These are phyloP conservation scores for Chrysomela aeneicollis DNA, from an alignment of 2,888 invertebrate genomes.

Conservation along the genomic window DNA sequence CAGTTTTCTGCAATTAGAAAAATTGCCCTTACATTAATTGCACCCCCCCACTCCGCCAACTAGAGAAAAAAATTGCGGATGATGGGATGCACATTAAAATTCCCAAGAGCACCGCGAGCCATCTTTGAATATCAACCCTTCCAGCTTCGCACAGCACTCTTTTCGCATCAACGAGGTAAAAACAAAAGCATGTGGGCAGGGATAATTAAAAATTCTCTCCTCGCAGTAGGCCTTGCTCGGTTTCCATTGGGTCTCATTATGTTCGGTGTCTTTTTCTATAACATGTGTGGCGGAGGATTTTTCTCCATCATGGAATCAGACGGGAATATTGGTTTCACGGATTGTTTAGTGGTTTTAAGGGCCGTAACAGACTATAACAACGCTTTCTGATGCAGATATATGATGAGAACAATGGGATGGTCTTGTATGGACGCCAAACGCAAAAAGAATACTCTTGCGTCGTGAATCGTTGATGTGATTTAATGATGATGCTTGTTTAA, in stretches of 20 bases:
- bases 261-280: slow-evolving; percentile 42
- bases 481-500: no score
- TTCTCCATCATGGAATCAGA: slow-evolving; percentile 27
- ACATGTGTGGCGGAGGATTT: slow-evolving; percentile 32
- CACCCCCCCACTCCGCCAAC: not conserved
- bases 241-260: slow-evolving; percentile 52
- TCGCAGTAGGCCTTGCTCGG: slow-evolving; percentile 44
- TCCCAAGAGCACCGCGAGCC: slow-evolving; percentile 40
- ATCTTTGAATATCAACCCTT: slow-evolving; percentile 51
- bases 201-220: slow-evolving; percentile 62
- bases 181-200: slow-evolving; percentile 61
- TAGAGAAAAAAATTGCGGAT: not conserved
- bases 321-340: slow-evolving; percentile 9
- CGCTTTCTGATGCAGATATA: no score
- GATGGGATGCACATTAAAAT: not conserved
- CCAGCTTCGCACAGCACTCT: slow-evolving; percentile 48
- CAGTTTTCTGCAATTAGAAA: not conserved
- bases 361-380: no score
- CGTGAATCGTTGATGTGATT: no score
- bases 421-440: no score
- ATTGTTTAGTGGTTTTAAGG: no score
- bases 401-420: no score
- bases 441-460: no score
- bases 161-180: slow-evolving; percentile 57
- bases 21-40: not conserved